Base-by-base conservation (phyloP, 2,113 vertebrate genomes). In the Peromyscus californicus region DNA sequence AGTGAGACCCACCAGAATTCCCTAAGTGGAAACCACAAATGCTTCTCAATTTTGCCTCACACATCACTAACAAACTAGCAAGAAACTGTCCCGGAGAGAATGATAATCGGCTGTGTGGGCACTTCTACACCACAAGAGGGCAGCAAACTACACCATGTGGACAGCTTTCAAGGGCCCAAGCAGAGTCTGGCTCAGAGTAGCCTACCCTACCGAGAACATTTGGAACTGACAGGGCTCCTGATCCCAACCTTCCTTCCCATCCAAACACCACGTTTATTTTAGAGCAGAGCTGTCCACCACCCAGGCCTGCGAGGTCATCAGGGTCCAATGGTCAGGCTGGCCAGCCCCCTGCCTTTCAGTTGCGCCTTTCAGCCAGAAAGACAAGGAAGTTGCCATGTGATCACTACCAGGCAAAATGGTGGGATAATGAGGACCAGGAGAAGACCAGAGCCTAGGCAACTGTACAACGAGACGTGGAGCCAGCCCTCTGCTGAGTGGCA, bases 121-220 rank as follows among this genome's bases (percentile, higher is more conserved):
- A 70, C 39, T 2, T 69, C 42, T 17, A 0, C 0, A 39, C 97
- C 97, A 94, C 95, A 6, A 95, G 97, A 94, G 97, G 97, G 96
- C 97, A 93, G 96, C 95, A 93, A 31, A 86, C 26, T 15, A 42
- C 26, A 54, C 19, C 12, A 16, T 2, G 4, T 74, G n/a, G 31
- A 0, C 72, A 31, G 15, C 0, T 31, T n/a, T 22, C 85, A 0
- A 2, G 8, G 0, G 19, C 82, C n/a, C 39, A 51, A 6, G 31
- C 12, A 16, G 11, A 72, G 74, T 59, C 48, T 83, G 84, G 42
- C 48, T 80, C 65, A 33, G 79, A 86, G 29, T 31, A 33, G n/a
- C 79, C 54, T n/a, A 4, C 31, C 65, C 11, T n/a, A 8, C 12
- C 45, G 6, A 12, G 45, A 80, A 82, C 85, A 83, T 26, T 10